Percentiles rank a stretch among this genome's conserved stretches.
These are phyloP conservation scores for Eledona agricola DNA, from an alignment of 2,888 invertebrate species.

Conservation along the genomic window DNA sequence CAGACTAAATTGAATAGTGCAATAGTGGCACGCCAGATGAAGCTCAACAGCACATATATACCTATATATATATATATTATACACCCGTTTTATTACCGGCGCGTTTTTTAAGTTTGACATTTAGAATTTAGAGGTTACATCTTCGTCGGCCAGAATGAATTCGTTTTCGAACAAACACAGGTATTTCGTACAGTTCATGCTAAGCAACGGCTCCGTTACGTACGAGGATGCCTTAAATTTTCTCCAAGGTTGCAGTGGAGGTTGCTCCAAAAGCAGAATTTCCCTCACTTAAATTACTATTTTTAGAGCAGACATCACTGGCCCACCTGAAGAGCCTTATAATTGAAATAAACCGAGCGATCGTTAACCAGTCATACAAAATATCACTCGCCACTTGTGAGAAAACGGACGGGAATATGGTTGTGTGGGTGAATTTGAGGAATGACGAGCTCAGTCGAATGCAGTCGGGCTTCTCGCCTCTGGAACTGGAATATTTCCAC, in stretches of 20 bases:
- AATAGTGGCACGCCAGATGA: no score
- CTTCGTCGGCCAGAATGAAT: no score
- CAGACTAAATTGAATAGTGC: no score
- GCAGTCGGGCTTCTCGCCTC: conserved; percentile 47
- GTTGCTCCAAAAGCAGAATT: conserved; percentile 24
- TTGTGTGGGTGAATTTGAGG: conserved; percentile 53
- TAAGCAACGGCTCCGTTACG: conserved; percentile 49
- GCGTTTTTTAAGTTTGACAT: no score
- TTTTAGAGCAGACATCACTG: conserved; percentile 40
- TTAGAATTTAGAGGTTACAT: no score
- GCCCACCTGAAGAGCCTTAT: conserved; percentile 46
- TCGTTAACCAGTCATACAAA: conserved; percentile 51
- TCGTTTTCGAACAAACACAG: conserved; percentile 35
- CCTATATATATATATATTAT: no score
- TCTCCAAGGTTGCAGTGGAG: conserved; percentile 41
- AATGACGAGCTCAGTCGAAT: conserved; percentile 52
- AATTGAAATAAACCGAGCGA: conserved; percentile 51
- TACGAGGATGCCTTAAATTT: conserved; percentile 45
- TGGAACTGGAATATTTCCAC: conserved; percentile 56
- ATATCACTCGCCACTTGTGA: conserved; percentile 52
- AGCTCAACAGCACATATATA: no score
- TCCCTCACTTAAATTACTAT: conserved; percentile 3
- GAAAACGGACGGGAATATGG: conserved; percentile 48
- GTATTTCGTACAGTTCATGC: conserved; percentile 54
- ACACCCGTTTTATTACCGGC: no score